phyloP scores from a whole-genome alignment of 2,797 vertebrate species.

The Karalla daura region DNA sequence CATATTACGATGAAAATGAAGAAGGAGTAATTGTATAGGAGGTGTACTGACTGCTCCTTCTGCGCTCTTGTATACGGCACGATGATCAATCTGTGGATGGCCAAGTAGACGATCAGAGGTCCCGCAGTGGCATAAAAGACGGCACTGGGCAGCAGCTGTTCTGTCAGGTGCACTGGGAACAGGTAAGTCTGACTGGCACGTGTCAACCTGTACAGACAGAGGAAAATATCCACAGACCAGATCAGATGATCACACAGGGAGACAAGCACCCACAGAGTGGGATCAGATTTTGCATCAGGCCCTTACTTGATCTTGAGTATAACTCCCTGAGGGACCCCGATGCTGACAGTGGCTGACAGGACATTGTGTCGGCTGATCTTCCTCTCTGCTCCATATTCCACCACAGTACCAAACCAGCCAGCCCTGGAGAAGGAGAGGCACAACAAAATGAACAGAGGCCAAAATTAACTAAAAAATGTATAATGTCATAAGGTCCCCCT shows the following conservation, averaged over 20 bases:
- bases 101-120: slow-evolving; percentile 91
- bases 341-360: slow-evolving; percentile 93
- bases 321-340: slow-evolving; percentile 96
- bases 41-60: slow-evolving; percentile 89
- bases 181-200: slow-evolving; percentile 98
- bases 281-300: slow-evolving; percentile 26
- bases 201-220: slow-evolving; percentile 84
- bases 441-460: slow-evolving; percentile 14
- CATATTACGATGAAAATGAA: neutral
- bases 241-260: neutral
- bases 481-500: too few relatives aligned
- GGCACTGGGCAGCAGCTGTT: slow-evolving; percentile 95
- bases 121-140: slow-evolving; percentile 96
- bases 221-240: neutral
- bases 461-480: too few relatives aligned
- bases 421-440: slow-evolving; percentile 80
- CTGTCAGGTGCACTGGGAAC: slow-evolving; percentile 96
- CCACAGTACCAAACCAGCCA: slow-evolving; percentile 95
- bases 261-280: slow-evolving; percentile 12
- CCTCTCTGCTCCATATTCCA: slow-evolving; percentile 97
- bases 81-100: slow-evolving; percentile 92
- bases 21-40: neutral
- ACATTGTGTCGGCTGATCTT: slow-evolving; percentile 97
- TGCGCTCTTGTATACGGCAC: slow-evolving; percentile 92
- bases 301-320: slow-evolving; percentile 96